Percentiles rank a stretch among this genome's conserved stretches.
Evolutionary conservation across 2,797 vertebrate species (phyloP).

Genomic region (Pogoniulus pusillus): DNA sequence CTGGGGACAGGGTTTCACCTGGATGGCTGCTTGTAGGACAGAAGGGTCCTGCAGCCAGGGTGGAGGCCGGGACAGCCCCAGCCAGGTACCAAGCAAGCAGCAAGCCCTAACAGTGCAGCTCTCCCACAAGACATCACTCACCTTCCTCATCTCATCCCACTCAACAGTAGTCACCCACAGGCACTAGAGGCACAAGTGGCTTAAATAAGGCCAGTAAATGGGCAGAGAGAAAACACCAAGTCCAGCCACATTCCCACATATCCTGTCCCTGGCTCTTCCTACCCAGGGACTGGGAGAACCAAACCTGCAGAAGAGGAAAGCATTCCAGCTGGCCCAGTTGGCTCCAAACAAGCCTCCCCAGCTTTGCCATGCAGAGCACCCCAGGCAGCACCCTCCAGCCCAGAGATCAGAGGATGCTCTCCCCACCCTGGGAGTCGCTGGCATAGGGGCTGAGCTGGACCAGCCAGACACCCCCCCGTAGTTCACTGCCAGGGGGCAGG

Average conservation of each 20-base stretch:
- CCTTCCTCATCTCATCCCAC: neutral
- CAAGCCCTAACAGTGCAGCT: neutral
- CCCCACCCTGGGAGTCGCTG: neutral
- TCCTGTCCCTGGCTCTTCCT: neutral
- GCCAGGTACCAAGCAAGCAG: fast-evolving
- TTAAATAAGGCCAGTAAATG: fast-evolving
- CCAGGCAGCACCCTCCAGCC: constrained; percentile 3
- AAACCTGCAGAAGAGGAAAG: neutral
- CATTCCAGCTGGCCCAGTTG: neutral
- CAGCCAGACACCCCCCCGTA: neutral
- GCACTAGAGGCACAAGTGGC: neutral
- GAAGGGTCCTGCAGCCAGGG: neutral
- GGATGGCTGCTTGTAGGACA: neutral
- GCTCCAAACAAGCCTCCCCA: constrained; percentile 51
- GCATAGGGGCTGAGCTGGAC: neutral
- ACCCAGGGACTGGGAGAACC: neutral
- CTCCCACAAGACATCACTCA: neutral
- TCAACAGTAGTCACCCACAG: neutral
- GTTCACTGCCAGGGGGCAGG: neutral
- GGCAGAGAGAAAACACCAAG: fast-evolving
- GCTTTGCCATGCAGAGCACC: neutral
- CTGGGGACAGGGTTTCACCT: neutral
- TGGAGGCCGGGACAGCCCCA: neutral
- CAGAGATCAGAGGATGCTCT: constrained; percentile 31
- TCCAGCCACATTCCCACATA: neutral